Base-by-base conservation (phyloP, 2,113 vertebrate genomes). In the Ariopsis seemanni region DNA sequence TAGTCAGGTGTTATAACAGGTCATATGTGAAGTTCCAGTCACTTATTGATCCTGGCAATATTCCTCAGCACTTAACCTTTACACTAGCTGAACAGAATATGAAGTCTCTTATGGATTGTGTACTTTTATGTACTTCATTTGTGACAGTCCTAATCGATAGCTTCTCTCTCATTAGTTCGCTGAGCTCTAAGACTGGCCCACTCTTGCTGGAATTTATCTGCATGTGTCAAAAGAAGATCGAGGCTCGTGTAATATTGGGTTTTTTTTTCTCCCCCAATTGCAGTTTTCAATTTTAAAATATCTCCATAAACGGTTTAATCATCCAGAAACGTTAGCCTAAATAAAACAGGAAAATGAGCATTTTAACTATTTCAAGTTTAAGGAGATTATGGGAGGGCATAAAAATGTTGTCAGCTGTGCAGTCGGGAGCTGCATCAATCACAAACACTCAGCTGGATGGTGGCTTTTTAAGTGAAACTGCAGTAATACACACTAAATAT, bases 31-130 rank as follows among this genome's bases (percentile, higher is more conserved):
- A 95, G 93, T 95, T 95, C 92, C 92, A 94, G 94, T 93, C 93
- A 63, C 90, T 93, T 95, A 96, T 96, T 90, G 95, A 96, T 95
- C 93, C 90, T 48, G 83, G 87, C 90, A 90, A 95, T 96, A 95
- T 95, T 95, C 93, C 94, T 92, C 93, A 94, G 94, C 94, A 94
- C 94, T 95, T 96, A 95, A 96, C 95, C 95, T 96, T 96, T 96
- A 95, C 95, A 94, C 94, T 94, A 93, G 94, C 93, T 77, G 90
- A 93, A 94, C 91, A 89, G 87, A 92, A 94, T 95, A 95, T 96
- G 95, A 95, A 95, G 94, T 95, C 91, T 91, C 89, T 95, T 95
- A 95, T 95, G 93, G 94, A 95, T 95, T 95, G 95, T 96, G 95
- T 96, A 94, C 94, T 95, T 95, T 96, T 92, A 95, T 95, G 93